phyloP scores from a whole-genome alignment of 2,113 vertebrate species.

The Thamnaconus septentrionalis region DNA sequence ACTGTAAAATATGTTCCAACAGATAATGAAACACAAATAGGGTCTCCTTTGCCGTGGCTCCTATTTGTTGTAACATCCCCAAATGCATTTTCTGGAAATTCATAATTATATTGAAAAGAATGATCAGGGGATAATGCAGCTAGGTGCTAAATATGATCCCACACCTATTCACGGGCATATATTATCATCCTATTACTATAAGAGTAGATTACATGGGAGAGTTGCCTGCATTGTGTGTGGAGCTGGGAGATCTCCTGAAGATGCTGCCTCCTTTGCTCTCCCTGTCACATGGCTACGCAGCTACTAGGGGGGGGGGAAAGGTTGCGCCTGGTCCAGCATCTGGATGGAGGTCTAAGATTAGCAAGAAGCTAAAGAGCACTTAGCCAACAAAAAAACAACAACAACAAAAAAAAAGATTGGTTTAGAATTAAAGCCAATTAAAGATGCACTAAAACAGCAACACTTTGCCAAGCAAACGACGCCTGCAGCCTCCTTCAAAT shows the following conservation, averaged over 20 bases:
- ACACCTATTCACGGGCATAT: constrained; percentile 54
- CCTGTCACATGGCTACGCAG: constrained; percentile 10
- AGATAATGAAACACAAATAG: constrained; percentile 83
- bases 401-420: background rate
- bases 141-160: constrained; percentile 70
- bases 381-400: constrained; percentile 51
- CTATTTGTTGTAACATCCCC: constrained; percentile 72
- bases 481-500: constrained; percentile 77
- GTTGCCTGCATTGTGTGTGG: background rate
- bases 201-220: constrained; percentile 40
- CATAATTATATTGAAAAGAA: constrained; percentile 71
- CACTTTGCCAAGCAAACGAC: constrained; percentile 79
- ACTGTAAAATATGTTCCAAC: constrained; percentile 80
- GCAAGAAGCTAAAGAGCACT: constrained; percentile 73
- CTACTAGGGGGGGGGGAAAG: constrained; percentile 63
- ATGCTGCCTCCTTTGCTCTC: constrained; percentile 18
- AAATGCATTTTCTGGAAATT: constrained; percentile 66
- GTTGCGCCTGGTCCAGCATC: constrained; percentile 61
- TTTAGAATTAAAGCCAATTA: constrained; percentile 78
- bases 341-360: constrained; percentile 66
- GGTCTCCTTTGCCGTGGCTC: constrained; percentile 66
- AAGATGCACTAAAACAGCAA: constrained; percentile 78
- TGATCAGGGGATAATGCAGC: constrained; percentile 59
- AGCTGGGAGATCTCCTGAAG: constrained; percentile 3
- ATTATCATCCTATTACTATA: constrained; percentile 62